These are phyloP conservation scores for Rhinopomastus cyanomelas DNA, from an alignment of 2,113 vertebrate genomes.

Conservation along the genomic window DNA sequence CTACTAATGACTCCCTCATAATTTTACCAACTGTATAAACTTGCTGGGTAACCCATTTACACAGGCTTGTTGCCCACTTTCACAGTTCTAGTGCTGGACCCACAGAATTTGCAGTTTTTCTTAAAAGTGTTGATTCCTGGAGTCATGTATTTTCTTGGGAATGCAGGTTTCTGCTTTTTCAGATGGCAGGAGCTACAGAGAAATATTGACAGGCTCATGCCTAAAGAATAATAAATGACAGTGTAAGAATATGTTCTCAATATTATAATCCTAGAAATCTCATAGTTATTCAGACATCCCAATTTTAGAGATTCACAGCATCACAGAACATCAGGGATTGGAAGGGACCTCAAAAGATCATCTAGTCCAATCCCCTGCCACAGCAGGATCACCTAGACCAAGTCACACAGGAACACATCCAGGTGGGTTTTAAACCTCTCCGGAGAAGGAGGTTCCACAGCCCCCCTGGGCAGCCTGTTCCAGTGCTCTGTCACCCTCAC, in stretches of 20 bases:
- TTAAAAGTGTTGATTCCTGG: not conserved
- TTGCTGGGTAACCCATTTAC: slow-evolving; percentile 13
- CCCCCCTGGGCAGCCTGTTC: too few species aligned
- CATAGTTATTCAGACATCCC: not conserved
- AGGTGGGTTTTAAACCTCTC: too few species aligned
- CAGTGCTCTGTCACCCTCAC: too few species aligned
- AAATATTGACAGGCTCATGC: not conserved
- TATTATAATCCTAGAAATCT: not conserved
- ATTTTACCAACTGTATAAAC: slow-evolving; percentile 4
- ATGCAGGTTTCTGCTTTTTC: not conserved
- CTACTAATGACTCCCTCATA: slow-evolving; percentile 22
- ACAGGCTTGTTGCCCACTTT: slow-evolving; percentile 7
- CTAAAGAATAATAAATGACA: not conserved
- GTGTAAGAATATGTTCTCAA: not conserved
- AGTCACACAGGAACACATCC: too few species aligned
- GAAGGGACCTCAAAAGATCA: too few species aligned
- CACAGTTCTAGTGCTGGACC: not conserved
- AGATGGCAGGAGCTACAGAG: not conserved
- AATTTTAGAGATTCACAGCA: not conserved
- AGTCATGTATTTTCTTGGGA: not conserved
- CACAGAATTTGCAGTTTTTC: not conserved
- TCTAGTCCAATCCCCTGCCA: too few species aligned
- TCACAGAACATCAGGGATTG: too few species aligned
- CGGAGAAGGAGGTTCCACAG: too few species aligned
- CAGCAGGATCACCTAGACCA: too few species aligned